Base-by-base conservation (phyloP, 92 coral and sea anemone species). In the Plumapathes pennacea region DNA sequence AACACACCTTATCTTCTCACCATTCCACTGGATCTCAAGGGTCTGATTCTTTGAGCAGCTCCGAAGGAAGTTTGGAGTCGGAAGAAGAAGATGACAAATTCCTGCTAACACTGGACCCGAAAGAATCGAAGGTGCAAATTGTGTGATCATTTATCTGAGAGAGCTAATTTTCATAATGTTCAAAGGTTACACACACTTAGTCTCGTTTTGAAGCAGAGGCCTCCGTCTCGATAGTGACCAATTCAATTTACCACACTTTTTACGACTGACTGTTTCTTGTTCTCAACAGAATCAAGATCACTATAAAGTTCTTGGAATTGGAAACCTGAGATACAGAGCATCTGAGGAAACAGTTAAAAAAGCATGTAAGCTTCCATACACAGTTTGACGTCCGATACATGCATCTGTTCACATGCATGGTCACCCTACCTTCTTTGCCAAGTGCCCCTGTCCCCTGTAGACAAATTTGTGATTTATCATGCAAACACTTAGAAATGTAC, bases 61-160 rank as follows among this genome's bases (percentile, higher is more conserved):
- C 89, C 29, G 90, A 84, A 41, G 96, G 62, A 51, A 70, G 46
- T 23, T 51, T 82, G 15, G 62, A 85, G 15, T 94, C 99, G 29
- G 99, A 94, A 20, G 90, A 85, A 24, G 99, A 94, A 36, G 99
- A 94, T 94, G 89, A 89, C 23, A 77, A 77, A 59, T 94, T 84
- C 73, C 59, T 94, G 4, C 64, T 94, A n/a, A 83, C 90, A 24
- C 52, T 94, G 44, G 96, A 88, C 54, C 99, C 99, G 6, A 80
- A 82, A 29, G 89, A 88, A 17, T 88, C 96, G 90, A 88, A 88
- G 94, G 96, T 80, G n/a, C n/a, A n/a, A 81, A n/a, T n/a, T n/a
- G n/a, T n/a, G n/a, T n/a, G n/a, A n/a, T n/a, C n/a, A n/a, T n/a
- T n/a, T n/a, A n/a, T n/a, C n/a, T n/a, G n/a, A n/a, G n/a, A n/a